Base-by-base conservation (phyloP, 2,113 vertebrate species). In the Oncorhynchus tshawytscha region DNA sequence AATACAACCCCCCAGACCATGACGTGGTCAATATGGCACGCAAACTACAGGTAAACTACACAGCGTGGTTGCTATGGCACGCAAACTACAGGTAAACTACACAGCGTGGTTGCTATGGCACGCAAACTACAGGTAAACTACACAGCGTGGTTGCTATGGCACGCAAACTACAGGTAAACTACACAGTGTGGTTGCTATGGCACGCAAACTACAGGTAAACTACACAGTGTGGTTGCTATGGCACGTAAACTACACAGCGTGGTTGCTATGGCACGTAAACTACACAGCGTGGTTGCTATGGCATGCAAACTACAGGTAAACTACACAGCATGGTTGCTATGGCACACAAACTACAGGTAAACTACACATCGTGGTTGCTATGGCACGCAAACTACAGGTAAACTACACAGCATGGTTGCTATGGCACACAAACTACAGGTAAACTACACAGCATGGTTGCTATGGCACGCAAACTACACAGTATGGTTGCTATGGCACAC, bases 1-100 rank as follows among this genome's bases (percentile, higher is more conserved):
- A 98, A 67, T 98, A 98, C 88, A 98, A 98, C 84, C 97, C 97
- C 1, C 95, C 97, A 0, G 97, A 98, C 83, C 96, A 98, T 8
- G 97, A 98, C 73, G 96, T 98, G 69, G 97, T 98, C 72, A 91
- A 89, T 77, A 98, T 98, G 97, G 96, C 96, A 0, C 88, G 95
- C 3, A 97, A 96, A 72, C 88, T 98, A 62, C 96, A 98, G 96
- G 97, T 98, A 79, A 91, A 86, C 16, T 5, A 54, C 13, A 15
- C 15, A 11, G 0, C 39, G 0, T 45, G 12, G 12, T 16, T 4
- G 1, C 3, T 18, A 45, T 45, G 39, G 8, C 8, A 45, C 0
- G 49, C 3, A 54, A 2, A 4, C 25, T 25, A 60, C 25, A 54
- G 49, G 11, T 29, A 57, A 22, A 57, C 51, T 3, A 18, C 39